A percentile compares a stretch with the other conserved stretches of the same genome.
Conservation (phyloP, 2,888 invertebrate species). For the Phengaris alcon region DNA sequence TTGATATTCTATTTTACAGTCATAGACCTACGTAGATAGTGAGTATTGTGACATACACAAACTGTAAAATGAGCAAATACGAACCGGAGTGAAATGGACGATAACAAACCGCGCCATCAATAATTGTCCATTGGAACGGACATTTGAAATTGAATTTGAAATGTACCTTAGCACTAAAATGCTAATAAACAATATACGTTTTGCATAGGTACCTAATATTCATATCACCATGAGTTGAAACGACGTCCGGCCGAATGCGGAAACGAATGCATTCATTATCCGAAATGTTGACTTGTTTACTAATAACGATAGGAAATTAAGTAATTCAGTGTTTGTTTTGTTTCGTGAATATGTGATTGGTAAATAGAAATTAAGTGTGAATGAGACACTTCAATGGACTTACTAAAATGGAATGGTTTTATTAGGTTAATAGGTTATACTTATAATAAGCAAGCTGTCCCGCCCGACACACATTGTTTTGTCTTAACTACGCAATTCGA, state of each 20-base stretch:
- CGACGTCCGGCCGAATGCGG: constrained; percentile 24
- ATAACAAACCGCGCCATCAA: constrained; percentile 18
- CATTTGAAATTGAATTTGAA: constrained; percentile 28
- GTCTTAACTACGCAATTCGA: neutral
- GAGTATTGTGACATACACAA: neutral
- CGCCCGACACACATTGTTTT: too few relatives aligned
- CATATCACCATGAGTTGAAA: constrained; percentile 26
- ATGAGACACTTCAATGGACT: too few relatives aligned
- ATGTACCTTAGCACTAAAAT: constrained; percentile 26
- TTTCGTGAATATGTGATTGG: neutral
- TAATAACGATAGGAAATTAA: constrained; percentile 27
- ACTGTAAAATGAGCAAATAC: neutral
- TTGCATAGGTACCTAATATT: constrained; percentile 26
- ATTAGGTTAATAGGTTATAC: too few relatives aligned
- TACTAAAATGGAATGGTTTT: too few relatives aligned
- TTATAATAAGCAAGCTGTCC: too few relatives aligned
- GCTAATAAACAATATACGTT: constrained; percentile 24
- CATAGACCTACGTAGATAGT: neutral
- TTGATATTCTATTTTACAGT: neutral
- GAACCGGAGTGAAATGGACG: constrained; percentile 15
- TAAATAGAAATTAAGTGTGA: neutral
- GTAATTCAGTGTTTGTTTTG: constrained; percentile 16
- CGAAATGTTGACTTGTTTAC: constrained; percentile 31
- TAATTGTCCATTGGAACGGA: constrained; percentile 26
- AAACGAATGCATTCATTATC: constrained; percentile 31